Percentiles rank a stretch among this genome's conserved stretches.
Conservation (phyloP, 2,797 vertebrate genomes). For the Knipowitschia caucasica region DNA sequence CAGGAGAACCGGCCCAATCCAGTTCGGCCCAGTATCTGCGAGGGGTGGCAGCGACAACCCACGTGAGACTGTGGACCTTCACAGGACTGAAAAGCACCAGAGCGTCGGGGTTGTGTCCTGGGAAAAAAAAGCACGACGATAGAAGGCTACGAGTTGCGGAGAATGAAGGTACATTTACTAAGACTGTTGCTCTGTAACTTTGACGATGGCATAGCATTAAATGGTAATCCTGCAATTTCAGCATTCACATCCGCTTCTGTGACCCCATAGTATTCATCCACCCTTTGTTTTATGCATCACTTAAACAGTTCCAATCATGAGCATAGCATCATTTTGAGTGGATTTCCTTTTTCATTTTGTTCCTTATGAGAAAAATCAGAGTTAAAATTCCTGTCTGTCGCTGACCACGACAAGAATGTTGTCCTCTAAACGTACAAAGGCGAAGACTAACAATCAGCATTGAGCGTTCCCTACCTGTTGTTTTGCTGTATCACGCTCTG, state of each 20-base stretch:
- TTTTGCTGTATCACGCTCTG: slow-evolving; percentile 39
- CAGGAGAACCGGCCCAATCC: slow-evolving; percentile 83
- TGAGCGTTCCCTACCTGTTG: slow-evolving; percentile 17
- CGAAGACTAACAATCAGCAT: slow-evolving; percentile 60
- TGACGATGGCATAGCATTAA: slow-evolving; percentile 86
- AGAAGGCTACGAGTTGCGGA: slow-evolving; percentile 57
- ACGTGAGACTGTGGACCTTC: slow-evolving; percentile 81
- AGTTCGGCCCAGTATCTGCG: slow-evolving; percentile 88
- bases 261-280: slow-evolving; percentile 42
- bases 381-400: slow-evolving; percentile 73
- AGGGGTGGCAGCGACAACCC: slow-evolving; percentile 84
- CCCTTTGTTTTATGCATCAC: slow-evolving; percentile 55
- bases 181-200: slow-evolving; percentile 62
- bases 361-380: slow-evolving; percentile 73
- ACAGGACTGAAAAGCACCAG: slow-evolving; percentile 28
- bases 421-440: slow-evolving; percentile 80
- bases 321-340: slow-evolving; percentile 31
- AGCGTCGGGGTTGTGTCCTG: slow-evolving; percentile 32
- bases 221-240: slow-evolving; percentile 97
- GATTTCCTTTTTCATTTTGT: slow-evolving; percentile 25
- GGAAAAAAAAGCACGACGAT: slow-evolving; percentile 48
- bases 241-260: slow-evolving; percentile 75
- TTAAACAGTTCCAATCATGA: slow-evolving; percentile 20
- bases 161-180: slow-evolving; percentile 62
- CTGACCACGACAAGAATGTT: slow-evolving; percentile 78